Conservation (phyloP, 2,888 invertebrate species). For the Lasioglossum calceatum region DNA sequence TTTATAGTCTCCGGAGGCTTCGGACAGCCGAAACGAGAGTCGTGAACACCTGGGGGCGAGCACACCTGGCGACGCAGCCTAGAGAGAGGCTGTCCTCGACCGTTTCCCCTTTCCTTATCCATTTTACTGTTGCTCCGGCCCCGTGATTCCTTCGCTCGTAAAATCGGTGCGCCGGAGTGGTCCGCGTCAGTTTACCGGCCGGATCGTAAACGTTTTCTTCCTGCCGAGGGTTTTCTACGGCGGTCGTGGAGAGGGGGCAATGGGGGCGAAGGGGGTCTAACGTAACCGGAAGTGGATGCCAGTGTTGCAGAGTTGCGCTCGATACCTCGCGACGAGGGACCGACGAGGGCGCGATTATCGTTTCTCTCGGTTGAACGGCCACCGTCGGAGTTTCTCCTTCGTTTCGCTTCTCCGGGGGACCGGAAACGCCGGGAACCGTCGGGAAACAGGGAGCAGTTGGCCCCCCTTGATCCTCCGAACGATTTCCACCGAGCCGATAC, state of each 20-base stretch:
- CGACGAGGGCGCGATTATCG: slow-evolving; percentile 50
- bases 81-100: not conserved
- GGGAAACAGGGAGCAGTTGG: slow-evolving; percentile 1
- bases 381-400: not conserved
- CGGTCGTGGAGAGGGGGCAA: not conserved
- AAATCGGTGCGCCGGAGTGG: slow-evolving; percentile 63
- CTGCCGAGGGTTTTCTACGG: slow-evolving; percentile 2
- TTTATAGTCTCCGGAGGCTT: not conserved
- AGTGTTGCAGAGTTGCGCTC: slow-evolving; percentile 24
- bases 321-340: slow-evolving; percentile 37
- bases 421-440: slow-evolving; percentile 17
- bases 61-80: slow-evolving; percentile 15
- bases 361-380: slow-evolving; percentile 34
- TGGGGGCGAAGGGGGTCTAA: not conserved
- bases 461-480: too few relatives aligned
- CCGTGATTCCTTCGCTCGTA: slow-evolving; percentile 53
- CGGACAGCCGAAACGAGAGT: not conserved
- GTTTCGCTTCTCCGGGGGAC: slow-evolving; percentile 7
- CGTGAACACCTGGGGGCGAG: not conserved
- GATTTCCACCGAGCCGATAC: not conserved
- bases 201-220: slow-evolving; percentile 62
- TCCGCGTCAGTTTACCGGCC: slow-evolving; percentile 66
- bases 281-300: slow-evolving; percentile 44
- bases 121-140: slow-evolving; percentile 30
- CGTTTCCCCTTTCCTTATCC: not conserved